Base-by-base conservation (phyloP, 1,140 invertebrate genomes). In the Bathynomus jamesi region DNA sequence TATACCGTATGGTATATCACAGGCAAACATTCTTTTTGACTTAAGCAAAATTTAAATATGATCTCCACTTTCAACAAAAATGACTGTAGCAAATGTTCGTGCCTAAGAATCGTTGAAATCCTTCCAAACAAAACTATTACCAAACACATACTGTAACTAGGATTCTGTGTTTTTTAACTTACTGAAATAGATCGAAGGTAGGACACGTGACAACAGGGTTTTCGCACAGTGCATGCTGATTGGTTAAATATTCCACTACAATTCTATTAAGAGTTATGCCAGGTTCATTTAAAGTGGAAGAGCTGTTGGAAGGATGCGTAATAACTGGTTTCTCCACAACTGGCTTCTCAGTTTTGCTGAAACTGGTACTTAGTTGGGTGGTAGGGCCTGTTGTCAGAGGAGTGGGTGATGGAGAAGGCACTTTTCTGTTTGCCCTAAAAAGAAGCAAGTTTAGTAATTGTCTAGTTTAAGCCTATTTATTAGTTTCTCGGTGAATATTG, bases 191-290 rank as follows among this genome's bases (percentile, higher is more conserved):
- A 83, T 94, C 93, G 79, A 95, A 95, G 80, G 93, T 91, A 11
- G 93, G 92, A 83, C 92, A 94, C 0, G 91, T 94, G 28, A 91
- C 91, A 86, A 94, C 93, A 4, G 92, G 92, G 83, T 94, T 94
- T 85, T 93, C 93, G 83, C 93, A 95, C 3, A 94, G 82, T n/a
- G 92, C 90, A 82, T 95, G 93, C 82, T 99, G 96, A 84, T 97
- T 96, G 60, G 93, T 91, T 46, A 98, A 85, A 83, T 97, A 98
- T 82, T 96, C 94, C 0, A 92, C 96, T 46, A 98, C 93, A 80
- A 98, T 98, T 28, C 91, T 90, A 81, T 96, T 91, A 25, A 98
- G 84, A 0, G 90, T 91, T 24, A 94, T 86, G 2, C 81, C 81
- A 13, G 70, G 65, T 28, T 75, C 69, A 28, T 61, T 71, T n/a